Evolutionary conservation across 2,113 vertebrate species (phyloP).

Genomic region (Leucopsar rothschildi): DNA sequence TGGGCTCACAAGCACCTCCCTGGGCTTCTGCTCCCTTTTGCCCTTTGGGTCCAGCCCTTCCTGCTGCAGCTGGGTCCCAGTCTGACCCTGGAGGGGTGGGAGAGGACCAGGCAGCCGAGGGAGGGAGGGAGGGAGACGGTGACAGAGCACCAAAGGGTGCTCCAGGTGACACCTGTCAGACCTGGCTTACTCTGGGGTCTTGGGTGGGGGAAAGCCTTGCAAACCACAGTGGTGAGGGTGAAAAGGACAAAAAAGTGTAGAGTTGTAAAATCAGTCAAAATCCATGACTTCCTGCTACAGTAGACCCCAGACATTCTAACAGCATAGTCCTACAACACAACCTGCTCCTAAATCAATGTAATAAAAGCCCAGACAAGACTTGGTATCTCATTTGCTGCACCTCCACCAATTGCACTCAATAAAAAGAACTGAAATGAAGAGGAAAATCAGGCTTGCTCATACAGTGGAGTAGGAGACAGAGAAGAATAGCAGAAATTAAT

Average conservation of each 20-base stretch:
- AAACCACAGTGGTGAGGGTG: not conserved
- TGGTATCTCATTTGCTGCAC: not conserved
- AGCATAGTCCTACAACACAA: not conserved
- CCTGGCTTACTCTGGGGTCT: rapidly evolving
- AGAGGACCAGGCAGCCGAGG: too few species aligned
- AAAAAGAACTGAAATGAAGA: not conserved
- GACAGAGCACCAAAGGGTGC: not conserved
- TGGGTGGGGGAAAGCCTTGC: not conserved
- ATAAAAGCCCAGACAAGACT: not conserved
- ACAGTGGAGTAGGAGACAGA: not conserved
- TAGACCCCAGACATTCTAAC: not conserved
- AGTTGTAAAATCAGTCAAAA: not conserved
- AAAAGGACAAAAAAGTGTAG: not conserved
- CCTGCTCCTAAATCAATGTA: not conserved
- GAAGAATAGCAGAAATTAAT: not conserved
- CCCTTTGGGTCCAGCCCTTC: rapidly evolving
- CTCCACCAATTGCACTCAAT: not conserved
- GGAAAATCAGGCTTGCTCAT: not conserved
- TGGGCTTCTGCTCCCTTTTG: not conserved
- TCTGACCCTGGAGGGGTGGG: rapidly evolving
- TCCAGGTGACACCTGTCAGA: not conserved
- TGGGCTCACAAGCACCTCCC: not conserved
- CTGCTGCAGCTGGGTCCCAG: not conserved
- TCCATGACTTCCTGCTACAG: not conserved
- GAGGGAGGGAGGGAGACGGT: too few species aligned